A percentile compares a stretch with the other conserved stretches of the same genome.
Evolutionary conservation across 2,888 invertebrate species (phyloP).

Genomic region (Ametastegia equiseti): DNA sequence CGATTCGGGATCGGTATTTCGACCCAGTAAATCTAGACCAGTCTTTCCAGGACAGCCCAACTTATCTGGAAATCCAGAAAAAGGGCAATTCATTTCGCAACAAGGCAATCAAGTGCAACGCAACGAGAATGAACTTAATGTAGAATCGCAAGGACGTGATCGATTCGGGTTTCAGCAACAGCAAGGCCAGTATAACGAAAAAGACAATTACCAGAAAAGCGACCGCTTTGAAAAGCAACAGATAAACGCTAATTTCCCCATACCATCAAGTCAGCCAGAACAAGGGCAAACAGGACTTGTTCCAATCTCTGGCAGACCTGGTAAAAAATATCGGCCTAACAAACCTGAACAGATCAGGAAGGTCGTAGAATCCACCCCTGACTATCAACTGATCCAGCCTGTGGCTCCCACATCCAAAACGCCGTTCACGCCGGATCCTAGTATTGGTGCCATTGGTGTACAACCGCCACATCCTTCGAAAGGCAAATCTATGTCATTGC

Average conservation of each 20-base stretch:
- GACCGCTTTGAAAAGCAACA: constrained; percentile 37
- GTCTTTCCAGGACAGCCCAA: constrained; percentile 38
- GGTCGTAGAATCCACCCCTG: constrained; percentile 4
- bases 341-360: not conserved
- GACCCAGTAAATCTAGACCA: constrained; percentile 15
- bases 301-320: constrained; percentile 49
- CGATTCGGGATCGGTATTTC: not conserved
- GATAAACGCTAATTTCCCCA: constrained; percentile 56
- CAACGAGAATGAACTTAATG: constrained; percentile 13
- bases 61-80: constrained; percentile 49
- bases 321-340: constrained; percentile 48
- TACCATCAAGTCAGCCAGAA: constrained; percentile 59
- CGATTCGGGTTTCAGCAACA: constrained; percentile 39
- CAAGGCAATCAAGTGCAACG: constrained; percentile 20
- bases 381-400: constrained; percentile 58
- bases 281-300: constrained; percentile 21
- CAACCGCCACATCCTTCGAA: constrained; percentile 77
- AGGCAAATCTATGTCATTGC: constrained; percentile 80
- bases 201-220: constrained; percentile 27
- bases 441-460: constrained; percentile 70
- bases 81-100: constrained; percentile 27
- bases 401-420: constrained; percentile 31
- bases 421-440: constrained; percentile 69
- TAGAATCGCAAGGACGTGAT: constrained; percentile 19
- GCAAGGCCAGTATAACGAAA: constrained; percentile 31